Evolutionary conservation across 2,113 vertebrate species (phyloP).

Genomic region (Tetrao urogallus): DNA sequence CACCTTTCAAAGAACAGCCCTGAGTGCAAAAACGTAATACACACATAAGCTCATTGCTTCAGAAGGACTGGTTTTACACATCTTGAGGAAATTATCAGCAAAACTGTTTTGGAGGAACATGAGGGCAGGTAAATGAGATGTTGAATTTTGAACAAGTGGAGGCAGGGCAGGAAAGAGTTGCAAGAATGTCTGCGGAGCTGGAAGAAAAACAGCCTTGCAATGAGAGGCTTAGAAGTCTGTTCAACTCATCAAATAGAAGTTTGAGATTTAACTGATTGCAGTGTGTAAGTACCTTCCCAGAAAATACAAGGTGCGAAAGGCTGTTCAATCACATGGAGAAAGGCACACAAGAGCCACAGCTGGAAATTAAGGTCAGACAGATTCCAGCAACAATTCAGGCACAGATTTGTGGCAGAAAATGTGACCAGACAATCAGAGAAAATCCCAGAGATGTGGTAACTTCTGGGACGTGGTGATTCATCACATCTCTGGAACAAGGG

Average conservation of each 20-base stretch:
- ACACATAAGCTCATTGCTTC: background rate
- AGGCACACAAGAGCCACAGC: conserved; percentile 44
- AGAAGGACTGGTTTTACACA: conserved; percentile 11
- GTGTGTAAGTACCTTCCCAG: conserved; percentile 39
- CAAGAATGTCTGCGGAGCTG: background rate
- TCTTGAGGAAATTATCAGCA: background rate
- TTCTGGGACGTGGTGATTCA: conserved; percentile 30
- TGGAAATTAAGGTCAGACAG: conserved; percentile 61
- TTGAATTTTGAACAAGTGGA: conserved; percentile 12
- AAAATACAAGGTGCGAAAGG: conserved; percentile 59
- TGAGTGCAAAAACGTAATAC: background rate
- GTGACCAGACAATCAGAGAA: conserved; percentile 40
- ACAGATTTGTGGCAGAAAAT: conserved; percentile 37
- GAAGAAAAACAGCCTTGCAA: conserved; percentile 15
- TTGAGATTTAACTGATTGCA: conserved; percentile 59
- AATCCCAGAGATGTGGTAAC: conserved; percentile 47
- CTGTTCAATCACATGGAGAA: conserved; percentile 49
- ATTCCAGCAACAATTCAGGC: conserved; percentile 28
- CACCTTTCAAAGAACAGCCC: background rate
- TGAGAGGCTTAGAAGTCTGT: conserved; percentile 43
- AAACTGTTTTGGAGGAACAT: background rate
- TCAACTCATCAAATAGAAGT: conserved; percentile 63
- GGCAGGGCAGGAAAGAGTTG: background rate
- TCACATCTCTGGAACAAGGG: background rate
- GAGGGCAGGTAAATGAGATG: conserved; percentile 12